Percentiles rank a stretch among this genome's conserved stretches.
Conservation (phyloP, 1,140 invertebrate species). For the Thaumetopoea pityocampa region DNA sequence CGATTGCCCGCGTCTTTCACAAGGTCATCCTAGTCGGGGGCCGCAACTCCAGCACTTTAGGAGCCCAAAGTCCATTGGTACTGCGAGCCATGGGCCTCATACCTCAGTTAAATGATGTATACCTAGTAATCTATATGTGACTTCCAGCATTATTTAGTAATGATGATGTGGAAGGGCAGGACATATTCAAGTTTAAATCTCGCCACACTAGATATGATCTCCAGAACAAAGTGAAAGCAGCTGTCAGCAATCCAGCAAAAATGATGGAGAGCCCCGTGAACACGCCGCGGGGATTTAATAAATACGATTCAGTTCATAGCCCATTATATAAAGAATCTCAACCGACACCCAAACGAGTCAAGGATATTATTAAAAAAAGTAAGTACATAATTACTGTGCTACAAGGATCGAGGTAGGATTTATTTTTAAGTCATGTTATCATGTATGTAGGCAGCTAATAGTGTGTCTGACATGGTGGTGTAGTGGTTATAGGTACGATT, state of each 20-base stretch:
- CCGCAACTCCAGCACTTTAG: too few species aligned
- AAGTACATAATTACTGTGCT: slow-evolving; percentile 31
- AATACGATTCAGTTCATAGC: slow-evolving; percentile 15
- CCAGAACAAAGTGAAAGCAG: slow-evolving; percentile 53
- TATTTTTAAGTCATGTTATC: too few species aligned
- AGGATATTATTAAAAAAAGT: slow-evolving; percentile 63
- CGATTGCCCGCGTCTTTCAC: background rate
- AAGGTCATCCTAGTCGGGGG: background rate
- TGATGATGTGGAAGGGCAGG: slow-evolving; percentile 62
- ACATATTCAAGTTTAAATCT: slow-evolving; percentile 65
- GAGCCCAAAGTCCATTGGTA: background rate
- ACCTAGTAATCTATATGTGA: slow-evolving; percentile 6
- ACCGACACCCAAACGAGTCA: slow-evolving; percentile 53
- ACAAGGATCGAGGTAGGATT: too few species aligned
- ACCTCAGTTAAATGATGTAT: background rate
- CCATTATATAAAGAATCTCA: slow-evolving; percentile 25
- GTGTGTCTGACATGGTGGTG: too few species aligned
- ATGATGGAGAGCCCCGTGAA: slow-evolving; percentile 28
- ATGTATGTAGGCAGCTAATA: too few species aligned
- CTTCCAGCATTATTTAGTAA: slow-evolving; percentile 56
- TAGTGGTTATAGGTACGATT: too few species aligned
- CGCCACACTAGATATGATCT: slow-evolving; percentile 60
- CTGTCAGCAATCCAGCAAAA: slow-evolving; percentile 38
- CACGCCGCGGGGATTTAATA: slow-evolving; percentile 48
- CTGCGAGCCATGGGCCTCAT: background rate